These are phyloP conservation scores for Temnothorax longispinosus DNA, from an alignment of 1,140 invertebrate species.

Conservation along the genomic window DNA sequence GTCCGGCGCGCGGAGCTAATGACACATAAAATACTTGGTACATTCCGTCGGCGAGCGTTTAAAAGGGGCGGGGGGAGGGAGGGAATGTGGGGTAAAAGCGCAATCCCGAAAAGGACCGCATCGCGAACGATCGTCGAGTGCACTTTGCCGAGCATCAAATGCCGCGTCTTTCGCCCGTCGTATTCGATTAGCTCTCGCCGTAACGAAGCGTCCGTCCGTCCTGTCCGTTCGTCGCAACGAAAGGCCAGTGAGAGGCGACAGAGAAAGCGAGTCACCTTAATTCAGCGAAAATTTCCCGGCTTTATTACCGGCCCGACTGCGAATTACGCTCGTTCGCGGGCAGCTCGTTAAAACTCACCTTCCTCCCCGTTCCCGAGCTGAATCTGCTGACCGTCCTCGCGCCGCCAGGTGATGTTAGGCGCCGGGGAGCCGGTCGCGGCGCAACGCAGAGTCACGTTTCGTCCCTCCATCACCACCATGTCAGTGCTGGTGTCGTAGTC, in stretches of 20 bases:
- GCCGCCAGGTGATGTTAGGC: slow-evolving; percentile 93
- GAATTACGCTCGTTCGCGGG: slow-evolving; percentile 48
- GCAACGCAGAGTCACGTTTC: slow-evolving; percentile 93
- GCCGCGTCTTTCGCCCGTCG: slow-evolving; percentile 35
- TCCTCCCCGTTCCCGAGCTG: slow-evolving; percentile 86
- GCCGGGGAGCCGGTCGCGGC: slow-evolving; percentile 93
- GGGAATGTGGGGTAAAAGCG: not conserved
- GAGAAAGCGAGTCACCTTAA: slow-evolving; percentile 12
- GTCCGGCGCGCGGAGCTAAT: not conserved
- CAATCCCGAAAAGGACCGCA: slow-evolving; percentile 30
- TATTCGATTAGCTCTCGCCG: slow-evolving; percentile 44
- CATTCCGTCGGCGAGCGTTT: not conserved
- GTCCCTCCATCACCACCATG: slow-evolving; percentile 94
- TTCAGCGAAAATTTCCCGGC: slow-evolving; percentile 41
- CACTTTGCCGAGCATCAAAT: slow-evolving; percentile 36
- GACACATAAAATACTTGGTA: slow-evolving; percentile 36
- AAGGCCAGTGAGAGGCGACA: too few species aligned
- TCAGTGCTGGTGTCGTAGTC: slow-evolving; percentile 94
- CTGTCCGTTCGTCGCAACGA: not conserved
- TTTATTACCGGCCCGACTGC: slow-evolving; percentile 35
- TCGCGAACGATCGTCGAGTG: slow-evolving; percentile 29
- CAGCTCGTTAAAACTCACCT: slow-evolving; percentile 74
- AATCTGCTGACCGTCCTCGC: slow-evolving; percentile 91
- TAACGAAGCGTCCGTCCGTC: not conserved
- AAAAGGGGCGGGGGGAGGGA: not conserved